Evolutionary conservation across 2,113 vertebrate species (phyloP).

Genomic region (Oncorhynchus tshawytscha): DNA sequence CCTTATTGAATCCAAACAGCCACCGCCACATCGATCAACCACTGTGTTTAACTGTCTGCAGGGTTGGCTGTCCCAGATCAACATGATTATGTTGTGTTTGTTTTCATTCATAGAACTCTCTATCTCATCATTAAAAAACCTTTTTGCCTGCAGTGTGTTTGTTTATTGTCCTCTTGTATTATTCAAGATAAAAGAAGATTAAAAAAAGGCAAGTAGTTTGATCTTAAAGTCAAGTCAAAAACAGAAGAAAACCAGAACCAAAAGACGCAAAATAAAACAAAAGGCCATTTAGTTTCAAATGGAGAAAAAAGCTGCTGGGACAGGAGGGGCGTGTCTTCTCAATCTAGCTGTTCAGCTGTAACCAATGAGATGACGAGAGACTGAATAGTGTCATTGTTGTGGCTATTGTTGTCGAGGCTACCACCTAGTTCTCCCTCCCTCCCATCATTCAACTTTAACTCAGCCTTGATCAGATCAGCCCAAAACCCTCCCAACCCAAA

Average conservation of each 20-base stretch:
- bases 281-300: constrained; percentile 69
- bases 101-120: constrained; percentile 56
- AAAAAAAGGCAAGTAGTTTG: constrained; percentile 78
- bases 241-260: constrained; percentile 56
- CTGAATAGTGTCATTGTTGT: constrained; percentile 58
- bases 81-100: constrained; percentile 13
- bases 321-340: constrained; percentile 42
- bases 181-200: constrained; percentile 66
- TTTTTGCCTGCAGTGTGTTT: constrained; percentile 69
- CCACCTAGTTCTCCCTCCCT: constrained; percentile 15
- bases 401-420: constrained; percentile 68
- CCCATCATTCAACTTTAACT: constrained; percentile 18
- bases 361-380: constrained; percentile 32
- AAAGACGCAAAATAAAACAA: constrained; percentile 63
- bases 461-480: constrained; percentile 31
- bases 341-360: constrained; percentile 43
- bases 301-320: constrained; percentile 56
- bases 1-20: constrained; percentile 75
- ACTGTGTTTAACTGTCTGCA: not conserved
- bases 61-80: constrained; percentile 52
- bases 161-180: constrained; percentile 58
- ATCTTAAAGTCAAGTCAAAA: constrained; percentile 55
- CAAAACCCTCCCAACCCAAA: constrained; percentile 42
- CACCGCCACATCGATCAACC: constrained; percentile 14
- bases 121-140: constrained; percentile 58